These are phyloP conservation scores for Laothoe populi DNA, from an alignment of 2,888 invertebrate species.

Conservation along the genomic window DNA sequence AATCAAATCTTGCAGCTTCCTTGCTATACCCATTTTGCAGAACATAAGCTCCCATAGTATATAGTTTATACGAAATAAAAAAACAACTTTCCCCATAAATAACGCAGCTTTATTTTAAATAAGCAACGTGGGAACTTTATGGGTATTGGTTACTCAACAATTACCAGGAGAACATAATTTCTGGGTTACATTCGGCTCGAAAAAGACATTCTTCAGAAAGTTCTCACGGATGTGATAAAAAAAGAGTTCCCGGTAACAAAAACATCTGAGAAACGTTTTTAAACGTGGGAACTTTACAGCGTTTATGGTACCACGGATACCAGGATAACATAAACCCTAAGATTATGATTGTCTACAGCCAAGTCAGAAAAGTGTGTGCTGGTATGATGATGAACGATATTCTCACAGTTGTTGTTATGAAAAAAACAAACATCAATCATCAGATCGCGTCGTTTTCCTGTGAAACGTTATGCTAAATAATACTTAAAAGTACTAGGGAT, in stretches of 20 bases:
- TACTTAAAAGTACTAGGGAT: too few species aligned
- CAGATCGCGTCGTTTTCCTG: too few species aligned
- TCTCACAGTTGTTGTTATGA: too few species aligned
- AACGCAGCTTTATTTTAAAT: too few species aligned
- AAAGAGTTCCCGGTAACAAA: background rate
- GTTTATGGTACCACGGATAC: background rate
- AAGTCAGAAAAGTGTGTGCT: too few species aligned
- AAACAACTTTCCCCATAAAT: too few species aligned
- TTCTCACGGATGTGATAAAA: background rate
- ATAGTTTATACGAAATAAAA: too few species aligned
- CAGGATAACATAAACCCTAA: conserved; percentile 7
- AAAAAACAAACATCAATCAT: too few species aligned
- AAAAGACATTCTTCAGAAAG: background rate
- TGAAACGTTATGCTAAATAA: too few species aligned
- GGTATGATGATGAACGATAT: background rate
- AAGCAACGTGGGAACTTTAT: conserved; percentile 4
- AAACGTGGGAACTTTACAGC: conserved; percentile 16
- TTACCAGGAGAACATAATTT: conserved; percentile 5
- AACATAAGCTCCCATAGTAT: too few species aligned
- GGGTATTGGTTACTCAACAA: background rate
- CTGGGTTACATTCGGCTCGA: background rate
- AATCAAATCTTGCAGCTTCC: too few species aligned
- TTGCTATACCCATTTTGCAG: too few species aligned
- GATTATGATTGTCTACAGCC: background rate
- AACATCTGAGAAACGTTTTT: background rate